Percentiles rank a stretch among this genome's conserved stretches.
Evolutionary conservation across 2,797 vertebrate genomes (phyloP).

Genomic region (Acrossocheilus wenchowensis): DNA sequence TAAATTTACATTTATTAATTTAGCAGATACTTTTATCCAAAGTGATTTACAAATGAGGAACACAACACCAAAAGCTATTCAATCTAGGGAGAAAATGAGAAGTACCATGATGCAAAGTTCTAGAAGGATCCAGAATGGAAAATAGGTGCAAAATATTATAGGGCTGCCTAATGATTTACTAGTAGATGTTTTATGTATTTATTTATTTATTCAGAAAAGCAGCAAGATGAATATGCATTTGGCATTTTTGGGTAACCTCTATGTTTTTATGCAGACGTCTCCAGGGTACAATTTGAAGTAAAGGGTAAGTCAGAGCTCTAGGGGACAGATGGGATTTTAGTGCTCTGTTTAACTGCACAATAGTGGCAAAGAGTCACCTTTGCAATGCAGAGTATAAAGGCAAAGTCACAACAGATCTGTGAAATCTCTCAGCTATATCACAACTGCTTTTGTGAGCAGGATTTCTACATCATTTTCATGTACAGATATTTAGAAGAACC

Average conservation of each 20-base stretch:
- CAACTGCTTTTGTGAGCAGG: neutral
- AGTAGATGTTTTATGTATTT: neutral
- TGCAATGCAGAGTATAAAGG: conserved; percentile 5
- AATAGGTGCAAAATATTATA: neutral
- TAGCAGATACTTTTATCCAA: conserved; percentile 1
- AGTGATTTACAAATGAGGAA: conserved; percentile 14
- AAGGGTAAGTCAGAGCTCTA: conserved; percentile 22
- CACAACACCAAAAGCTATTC: neutral
- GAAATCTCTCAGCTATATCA: neutral
- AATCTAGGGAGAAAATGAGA: neutral
- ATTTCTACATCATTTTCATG: neutral
- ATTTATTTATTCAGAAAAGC: conserved; percentile 27
- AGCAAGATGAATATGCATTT: conserved; percentile 32
- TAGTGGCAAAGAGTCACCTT: conserved; percentile 22
- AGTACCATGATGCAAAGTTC: neutral
- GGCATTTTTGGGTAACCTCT: conserved; percentile 26
- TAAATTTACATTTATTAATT: neutral
- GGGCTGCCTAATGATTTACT: neutral
- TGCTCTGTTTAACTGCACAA: conserved; percentile 27
- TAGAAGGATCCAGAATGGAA: neutral
- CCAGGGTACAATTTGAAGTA: conserved; percentile 25
- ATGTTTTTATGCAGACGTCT: conserved; percentile 25
- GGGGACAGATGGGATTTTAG: conserved; percentile 19
- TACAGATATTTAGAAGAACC: neutral
- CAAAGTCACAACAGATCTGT: conserved; percentile 23